These are phyloP conservation scores for Eubasilissa splendida DNA, from an alignment of 2,888 invertebrate species.

Conservation along the genomic window DNA sequence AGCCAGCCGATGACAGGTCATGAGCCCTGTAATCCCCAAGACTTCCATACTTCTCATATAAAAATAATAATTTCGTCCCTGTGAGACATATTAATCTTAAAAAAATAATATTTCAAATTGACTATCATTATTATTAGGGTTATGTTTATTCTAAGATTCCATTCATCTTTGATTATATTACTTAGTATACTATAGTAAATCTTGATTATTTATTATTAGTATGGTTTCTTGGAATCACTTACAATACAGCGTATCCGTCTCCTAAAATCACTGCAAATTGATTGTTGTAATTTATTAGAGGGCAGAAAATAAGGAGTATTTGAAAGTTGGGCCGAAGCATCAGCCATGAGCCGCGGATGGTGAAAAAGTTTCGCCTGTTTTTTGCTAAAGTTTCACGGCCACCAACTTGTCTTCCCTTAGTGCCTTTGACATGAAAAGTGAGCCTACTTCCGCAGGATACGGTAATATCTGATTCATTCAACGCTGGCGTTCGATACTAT, in stretches of 20 bases:
- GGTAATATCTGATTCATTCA: slow-evolving; percentile 5
- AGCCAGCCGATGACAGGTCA: too few species aligned
- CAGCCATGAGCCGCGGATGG: slow-evolving; percentile 35
- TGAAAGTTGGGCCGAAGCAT: slow-evolving; percentile 39
- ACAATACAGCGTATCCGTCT: not conserved
- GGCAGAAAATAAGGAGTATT: slow-evolving; percentile 44
- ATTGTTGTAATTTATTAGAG: slow-evolving; percentile 51
- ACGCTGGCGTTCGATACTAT: not conserved
- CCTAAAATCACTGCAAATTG: slow-evolving; percentile 34
- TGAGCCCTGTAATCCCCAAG: too few species aligned
- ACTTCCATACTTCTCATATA: too few species aligned
- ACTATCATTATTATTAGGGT: too few species aligned
- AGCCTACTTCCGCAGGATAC: not conserved
- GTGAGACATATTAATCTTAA: too few species aligned
- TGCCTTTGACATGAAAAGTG: slow-evolving; percentile 25
- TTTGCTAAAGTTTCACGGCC: slow-evolving; percentile 40
- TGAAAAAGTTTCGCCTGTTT: slow-evolving; percentile 43
- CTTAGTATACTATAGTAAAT: too few species aligned
- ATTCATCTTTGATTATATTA: too few species aligned
- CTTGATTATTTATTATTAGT: too few species aligned
- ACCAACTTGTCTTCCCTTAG: slow-evolving; percentile 20
- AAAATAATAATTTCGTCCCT: too few species aligned
- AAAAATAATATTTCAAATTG: too few species aligned
- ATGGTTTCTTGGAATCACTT: slow-evolving; percentile 28
- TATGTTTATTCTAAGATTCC: too few species aligned